Evolutionary conservation across 2,888 invertebrate genomes (phyloP), one percentile per base, ranked within the genome.

Genomic region (Anagyrus pseudococci): DNA sequence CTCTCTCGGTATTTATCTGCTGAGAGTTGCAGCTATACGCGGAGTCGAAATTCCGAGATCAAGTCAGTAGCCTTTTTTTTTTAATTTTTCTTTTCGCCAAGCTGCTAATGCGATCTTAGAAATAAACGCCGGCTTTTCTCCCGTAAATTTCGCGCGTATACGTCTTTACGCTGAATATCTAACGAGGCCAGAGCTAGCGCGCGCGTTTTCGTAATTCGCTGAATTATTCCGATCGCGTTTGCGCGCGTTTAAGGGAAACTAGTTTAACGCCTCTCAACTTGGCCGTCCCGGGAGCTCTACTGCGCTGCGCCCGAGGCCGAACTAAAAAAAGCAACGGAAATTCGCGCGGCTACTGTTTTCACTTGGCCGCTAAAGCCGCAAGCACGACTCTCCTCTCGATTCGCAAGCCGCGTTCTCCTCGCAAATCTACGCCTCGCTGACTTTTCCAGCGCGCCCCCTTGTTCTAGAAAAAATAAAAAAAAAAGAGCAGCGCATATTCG

Each of bases 151-250:
- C 66, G 58, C 70, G 70, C 70, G 71, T 1, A 73, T 62, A 48
- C 76, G 74, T 76, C 75, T 76, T 75, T 73, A 73, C 70, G 71
- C 74, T 73, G 74, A 72, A 75, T 75, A 75, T 73, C 75, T 77
- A 79, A 79, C 75, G 78, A 80, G 77, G 72, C 74, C 77, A 75
- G 76, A 80, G 73, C 79, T 74, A 70, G 70, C 75, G 70, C 74
- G 75, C 77, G 77, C 77, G 79, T 76, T 74, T 78, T 76, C 77
- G 76, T 78, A 79, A 80, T 80, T 78, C 73, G 70, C 71, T 73
- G 75, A 76, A 76, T 78, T 80, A 80, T 79, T 79, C 75, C 74
- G 73, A 75, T 80, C 75, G 76, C 77, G 78, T 78, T 66, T 48
- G n/a, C 56, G 7, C 56, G 59, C 66, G 59, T 66, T 62, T 62